These are phyloP conservation scores for Andrena trimmerana DNA, from an alignment of 2,888 invertebrate species.

Conservation along the genomic window DNA sequence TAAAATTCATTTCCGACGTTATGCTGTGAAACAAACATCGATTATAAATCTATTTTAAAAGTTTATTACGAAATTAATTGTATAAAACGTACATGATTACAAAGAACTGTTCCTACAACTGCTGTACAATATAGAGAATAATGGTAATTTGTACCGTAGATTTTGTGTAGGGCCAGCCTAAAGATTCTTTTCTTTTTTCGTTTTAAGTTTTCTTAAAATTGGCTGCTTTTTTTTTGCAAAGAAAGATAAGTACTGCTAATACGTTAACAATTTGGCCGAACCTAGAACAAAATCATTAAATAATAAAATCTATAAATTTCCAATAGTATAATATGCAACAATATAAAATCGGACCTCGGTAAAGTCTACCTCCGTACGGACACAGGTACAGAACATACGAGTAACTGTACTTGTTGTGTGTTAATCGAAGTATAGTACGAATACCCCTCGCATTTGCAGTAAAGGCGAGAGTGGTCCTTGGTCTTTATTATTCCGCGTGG, in stretches of 20 bases:
- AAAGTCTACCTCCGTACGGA: slow-evolving; percentile 39
- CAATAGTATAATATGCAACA: slow-evolving; percentile 36
- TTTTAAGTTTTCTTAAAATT: slow-evolving; percentile 27
- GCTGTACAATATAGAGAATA: slow-evolving; percentile 79
- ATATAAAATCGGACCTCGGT: slow-evolving; percentile 21
- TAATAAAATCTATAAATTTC: slow-evolving; percentile 38
- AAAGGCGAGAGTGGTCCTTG: slow-evolving; percentile 6
- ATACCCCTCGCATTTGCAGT: slow-evolving; percentile 18
- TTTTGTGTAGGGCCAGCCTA: slow-evolving; percentile 81
- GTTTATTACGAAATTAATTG: slow-evolving; percentile 83
- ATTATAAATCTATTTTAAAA: slow-evolving; percentile 72
- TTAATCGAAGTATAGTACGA: slow-evolving; percentile 14
- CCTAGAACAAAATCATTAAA: slow-evolving; percentile 36
- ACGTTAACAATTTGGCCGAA: slow-evolving; percentile 26
- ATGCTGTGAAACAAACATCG: slow-evolving; percentile 16
- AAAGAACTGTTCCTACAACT: slow-evolving; percentile 77
- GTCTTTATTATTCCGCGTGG: slow-evolving; percentile 30
- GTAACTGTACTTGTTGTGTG: not conserved
- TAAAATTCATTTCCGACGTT: not conserved
- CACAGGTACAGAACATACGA: slow-evolving; percentile 18
- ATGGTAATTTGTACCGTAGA: slow-evolving; percentile 78
- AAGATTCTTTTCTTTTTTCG: slow-evolving; percentile 41
- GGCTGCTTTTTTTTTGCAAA: slow-evolving; percentile 25
- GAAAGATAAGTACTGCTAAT: slow-evolving; percentile 57
- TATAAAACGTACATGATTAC: slow-evolving; percentile 84